phyloP scores from a whole-genome alignment of 30 jellyfish, hydroid and myxozoan species.

The Catostylus mosaicus region DNA sequence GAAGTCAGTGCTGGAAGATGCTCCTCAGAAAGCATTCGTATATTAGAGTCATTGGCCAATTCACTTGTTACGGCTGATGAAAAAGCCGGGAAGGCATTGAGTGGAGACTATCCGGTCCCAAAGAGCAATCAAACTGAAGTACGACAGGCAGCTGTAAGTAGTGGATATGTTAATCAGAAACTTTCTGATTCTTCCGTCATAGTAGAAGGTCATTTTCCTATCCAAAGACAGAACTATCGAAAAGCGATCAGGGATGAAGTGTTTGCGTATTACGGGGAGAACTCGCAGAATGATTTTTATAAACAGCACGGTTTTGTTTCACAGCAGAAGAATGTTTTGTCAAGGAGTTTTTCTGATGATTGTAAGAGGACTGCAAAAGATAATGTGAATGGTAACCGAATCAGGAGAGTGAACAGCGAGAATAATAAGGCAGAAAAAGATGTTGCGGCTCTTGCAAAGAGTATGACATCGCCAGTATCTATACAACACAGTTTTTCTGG shows the following conservation, averaged over 20 bases:
- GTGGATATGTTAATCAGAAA: too few relatives aligned
- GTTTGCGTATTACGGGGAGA: too few relatives aligned
- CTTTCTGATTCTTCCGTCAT: too few relatives aligned
- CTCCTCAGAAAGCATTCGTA: conserved; percentile 65
- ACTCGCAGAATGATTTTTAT: background rate
- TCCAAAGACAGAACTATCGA: too few relatives aligned
- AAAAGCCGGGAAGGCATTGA: conserved; percentile 2
- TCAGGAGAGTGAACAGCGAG: background rate
- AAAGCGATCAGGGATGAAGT: too few relatives aligned
- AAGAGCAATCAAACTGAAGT: background rate
- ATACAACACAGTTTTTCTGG: too few relatives aligned
- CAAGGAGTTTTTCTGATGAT: background rate
- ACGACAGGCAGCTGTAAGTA: background rate
- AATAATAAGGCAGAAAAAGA: too few relatives aligned
- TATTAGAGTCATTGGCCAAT: conserved; percentile 62
- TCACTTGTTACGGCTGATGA: conserved; percentile 56
- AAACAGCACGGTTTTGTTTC: background rate
- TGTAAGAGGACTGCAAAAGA: background rate
- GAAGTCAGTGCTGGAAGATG: too few relatives aligned
- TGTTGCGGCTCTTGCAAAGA: too few relatives aligned
- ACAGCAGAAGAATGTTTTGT: background rate
- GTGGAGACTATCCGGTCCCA: conserved; percentile 15
- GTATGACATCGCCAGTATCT: too few relatives aligned
- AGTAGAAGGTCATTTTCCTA: too few relatives aligned
- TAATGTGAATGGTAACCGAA: background rate